Percentiles rank a stretch among this genome's conserved stretches.
Evolutionary conservation across 2,797 vertebrate genomes (phyloP).

Genomic region (Sebastes itinus): DNA sequence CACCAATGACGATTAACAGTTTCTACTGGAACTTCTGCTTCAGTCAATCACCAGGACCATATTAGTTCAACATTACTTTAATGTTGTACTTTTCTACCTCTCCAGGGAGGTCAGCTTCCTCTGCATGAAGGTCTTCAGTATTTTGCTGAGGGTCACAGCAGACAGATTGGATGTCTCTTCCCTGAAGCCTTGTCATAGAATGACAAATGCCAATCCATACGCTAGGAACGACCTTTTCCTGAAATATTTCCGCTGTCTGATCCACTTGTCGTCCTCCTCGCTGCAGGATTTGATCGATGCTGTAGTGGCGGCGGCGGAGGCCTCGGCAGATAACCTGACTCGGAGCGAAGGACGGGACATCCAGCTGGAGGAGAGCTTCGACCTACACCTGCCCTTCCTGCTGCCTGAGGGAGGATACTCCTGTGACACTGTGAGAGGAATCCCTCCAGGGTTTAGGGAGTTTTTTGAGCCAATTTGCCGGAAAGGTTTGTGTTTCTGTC

Average conservation of each 20-base stretch:
- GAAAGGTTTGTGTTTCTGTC: conserved; percentile 80
- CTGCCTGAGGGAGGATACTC: conserved; percentile 95
- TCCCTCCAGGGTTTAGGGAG: conserved; percentile 91
- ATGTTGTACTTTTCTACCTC: background rate
- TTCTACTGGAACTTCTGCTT: background rate
- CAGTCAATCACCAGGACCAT: background rate
- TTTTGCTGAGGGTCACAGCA: conserved; percentile 14
- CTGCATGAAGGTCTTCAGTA: background rate
- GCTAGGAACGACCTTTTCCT: conserved; percentile 32
- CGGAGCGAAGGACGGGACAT: conserved; percentile 88
- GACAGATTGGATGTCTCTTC: conserved; percentile 14
- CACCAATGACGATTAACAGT: background rate
- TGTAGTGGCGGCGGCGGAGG: conserved; percentile 87
- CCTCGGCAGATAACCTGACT: conserved; percentile 87
- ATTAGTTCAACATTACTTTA: background rate
- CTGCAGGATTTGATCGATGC: conserved; percentile 89
- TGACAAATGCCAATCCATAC: conserved; percentile 35
- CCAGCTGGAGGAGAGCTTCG: conserved; percentile 89
- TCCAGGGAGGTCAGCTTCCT: background rate
- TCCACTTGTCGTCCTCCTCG: conserved; percentile 6
- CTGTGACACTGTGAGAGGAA: conserved; percentile 89
- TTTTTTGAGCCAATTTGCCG: conserved; percentile 92
- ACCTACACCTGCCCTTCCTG: conserved; percentile 93
- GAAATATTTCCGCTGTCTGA: conserved; percentile 26
- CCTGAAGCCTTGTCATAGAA: conserved; percentile 35